A percentile compares a stretch with the other conserved stretches of the same genome.
These are phyloP conservation scores for Laodelphax striatellus DNA, from an alignment of 1,140 invertebrate genomes.

Conservation along the genomic window DNA sequence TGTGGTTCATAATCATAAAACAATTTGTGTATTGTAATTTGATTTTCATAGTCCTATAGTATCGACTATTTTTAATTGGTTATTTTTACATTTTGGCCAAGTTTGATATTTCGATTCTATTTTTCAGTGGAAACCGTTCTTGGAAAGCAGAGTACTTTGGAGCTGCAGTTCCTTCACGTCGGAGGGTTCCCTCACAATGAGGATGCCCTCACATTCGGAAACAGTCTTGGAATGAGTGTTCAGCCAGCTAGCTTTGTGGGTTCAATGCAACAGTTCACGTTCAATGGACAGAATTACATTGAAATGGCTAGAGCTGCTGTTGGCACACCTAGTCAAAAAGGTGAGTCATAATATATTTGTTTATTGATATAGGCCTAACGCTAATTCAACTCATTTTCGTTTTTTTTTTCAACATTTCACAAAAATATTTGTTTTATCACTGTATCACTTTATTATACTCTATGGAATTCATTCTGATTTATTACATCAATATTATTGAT, in stretches of 20 bases:
- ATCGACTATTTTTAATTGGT: too few species aligned
- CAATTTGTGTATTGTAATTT: too few species aligned
- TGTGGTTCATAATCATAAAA: too few species aligned
- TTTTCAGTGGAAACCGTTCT: constrained; percentile 61
- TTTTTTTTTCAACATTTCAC: too few species aligned
- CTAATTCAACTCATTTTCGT: too few species aligned
- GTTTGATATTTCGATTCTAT: background rate
- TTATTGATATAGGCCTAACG: too few species aligned
- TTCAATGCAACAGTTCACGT: constrained; percentile 82
- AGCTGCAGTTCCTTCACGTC: constrained; percentile 64
- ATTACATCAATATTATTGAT: too few species aligned
- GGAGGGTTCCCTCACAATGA: constrained; percentile 63
- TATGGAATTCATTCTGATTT: too few species aligned
- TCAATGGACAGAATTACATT: constrained; percentile 70
- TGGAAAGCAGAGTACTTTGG: constrained; percentile 61
- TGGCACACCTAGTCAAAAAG: constrained; percentile 9
- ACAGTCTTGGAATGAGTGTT: constrained; percentile 27
- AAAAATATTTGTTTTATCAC: too few species aligned
- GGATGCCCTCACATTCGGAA: constrained; percentile 38
- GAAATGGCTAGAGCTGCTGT: constrained; percentile 53
- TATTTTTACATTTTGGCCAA: too few species aligned
- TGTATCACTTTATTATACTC: too few species aligned
- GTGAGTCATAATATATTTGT: background rate
- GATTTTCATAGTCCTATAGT: too few species aligned
- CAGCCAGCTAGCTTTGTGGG: constrained; percentile 77